Conservation (phyloP, 1,140 invertebrate genomes). For the Tetramorium simillimum region DNA sequence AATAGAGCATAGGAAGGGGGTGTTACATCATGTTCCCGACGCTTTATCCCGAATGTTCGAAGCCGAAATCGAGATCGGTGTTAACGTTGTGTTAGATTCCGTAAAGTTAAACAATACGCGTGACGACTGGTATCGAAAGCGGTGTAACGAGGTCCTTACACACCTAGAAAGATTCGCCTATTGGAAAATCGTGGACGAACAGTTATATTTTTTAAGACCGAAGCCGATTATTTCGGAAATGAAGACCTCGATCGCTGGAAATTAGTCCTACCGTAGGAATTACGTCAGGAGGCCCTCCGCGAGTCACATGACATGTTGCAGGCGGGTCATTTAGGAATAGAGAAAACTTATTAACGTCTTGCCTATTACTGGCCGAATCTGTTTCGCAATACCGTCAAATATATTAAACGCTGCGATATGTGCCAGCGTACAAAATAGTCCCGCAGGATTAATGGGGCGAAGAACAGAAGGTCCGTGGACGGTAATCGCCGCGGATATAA, state of each 20-base stretch:
- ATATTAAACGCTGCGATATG: too few species aligned
- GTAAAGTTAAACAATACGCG: too few species aligned
- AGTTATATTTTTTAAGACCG: background rate
- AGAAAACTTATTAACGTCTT: background rate
- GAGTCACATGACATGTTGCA: background rate
- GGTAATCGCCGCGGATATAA: too few species aligned
- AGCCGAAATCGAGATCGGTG: fast-evolving
- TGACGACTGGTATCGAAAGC: background rate
- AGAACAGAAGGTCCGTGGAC: too few species aligned
- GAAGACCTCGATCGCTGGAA: background rate
- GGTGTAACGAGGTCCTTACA: background rate
- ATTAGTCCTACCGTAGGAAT: background rate
- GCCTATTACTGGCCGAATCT: background rate
- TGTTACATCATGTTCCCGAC: background rate
- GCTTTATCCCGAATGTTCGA: background rate
- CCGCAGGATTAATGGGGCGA: too few species aligned
- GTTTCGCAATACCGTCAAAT: background rate
- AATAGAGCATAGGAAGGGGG: background rate
- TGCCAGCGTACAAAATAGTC: too few species aligned
- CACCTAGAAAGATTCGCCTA: background rate
- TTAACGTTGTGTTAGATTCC: too few species aligned
- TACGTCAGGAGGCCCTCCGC: background rate
- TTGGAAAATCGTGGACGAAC: background rate
- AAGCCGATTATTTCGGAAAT: background rate
- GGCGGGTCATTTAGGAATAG: background rate